Percentiles rank a stretch among this genome's conserved stretches.
phyloP scores from a whole-genome alignment of 2,797 vertebrate species.

The Lepidocolaptes lacrymiger region DNA sequence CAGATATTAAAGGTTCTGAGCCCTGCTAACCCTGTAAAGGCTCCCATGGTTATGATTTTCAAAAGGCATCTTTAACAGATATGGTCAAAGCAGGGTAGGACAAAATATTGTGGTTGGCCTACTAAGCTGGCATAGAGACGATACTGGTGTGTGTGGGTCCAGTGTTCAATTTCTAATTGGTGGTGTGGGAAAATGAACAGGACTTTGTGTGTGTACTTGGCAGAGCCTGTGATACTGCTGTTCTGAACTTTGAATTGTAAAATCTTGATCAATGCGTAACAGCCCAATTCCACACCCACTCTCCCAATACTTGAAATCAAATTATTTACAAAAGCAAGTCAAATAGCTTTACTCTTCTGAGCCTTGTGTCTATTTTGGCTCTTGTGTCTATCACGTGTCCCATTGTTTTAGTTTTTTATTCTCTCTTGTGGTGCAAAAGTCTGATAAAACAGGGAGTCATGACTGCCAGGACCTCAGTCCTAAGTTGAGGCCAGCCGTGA shows the following conservation, averaged over 20 bases:
- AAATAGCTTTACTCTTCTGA: neutral
- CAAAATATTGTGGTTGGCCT: neutral
- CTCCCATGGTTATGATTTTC: neutral
- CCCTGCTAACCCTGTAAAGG: neutral
- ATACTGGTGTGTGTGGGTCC: neutral
- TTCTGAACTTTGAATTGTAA: neutral
- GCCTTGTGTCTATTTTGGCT: neutral
- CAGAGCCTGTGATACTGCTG: neutral
- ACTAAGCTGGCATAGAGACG: neutral
- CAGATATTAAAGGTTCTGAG: neutral
- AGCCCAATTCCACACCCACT: neutral
- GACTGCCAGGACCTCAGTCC: neutral
- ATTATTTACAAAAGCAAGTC: neutral
- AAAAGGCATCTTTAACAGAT: neutral
- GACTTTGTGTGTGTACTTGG: neutral
- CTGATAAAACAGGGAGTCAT: neutral
- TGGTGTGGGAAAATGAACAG: neutral
- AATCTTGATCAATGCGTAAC: neutral
- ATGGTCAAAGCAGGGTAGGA: neutral
- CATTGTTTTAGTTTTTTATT: neutral
- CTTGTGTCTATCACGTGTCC: neutral
- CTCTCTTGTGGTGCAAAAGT: neutral
- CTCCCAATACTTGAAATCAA: neutral
- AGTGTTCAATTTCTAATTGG: neutral
- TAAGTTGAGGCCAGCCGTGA: neutral